These are phyloP conservation scores for Ariopsis seemanni DNA, from an alignment of 2,113 vertebrate species.

Conservation along the genomic window DNA sequence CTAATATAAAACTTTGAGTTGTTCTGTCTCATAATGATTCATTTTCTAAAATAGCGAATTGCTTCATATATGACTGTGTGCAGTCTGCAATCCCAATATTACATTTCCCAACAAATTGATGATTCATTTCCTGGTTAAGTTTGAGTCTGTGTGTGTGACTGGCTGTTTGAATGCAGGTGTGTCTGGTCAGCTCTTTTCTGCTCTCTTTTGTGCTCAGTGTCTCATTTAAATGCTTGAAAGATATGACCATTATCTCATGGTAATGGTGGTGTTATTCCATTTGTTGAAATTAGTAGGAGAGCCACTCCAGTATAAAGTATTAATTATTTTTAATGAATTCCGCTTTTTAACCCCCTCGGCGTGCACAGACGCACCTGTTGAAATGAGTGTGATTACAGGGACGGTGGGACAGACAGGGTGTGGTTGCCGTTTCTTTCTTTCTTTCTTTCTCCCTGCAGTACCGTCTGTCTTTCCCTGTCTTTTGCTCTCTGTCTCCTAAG, in stretches of 20 bases:
- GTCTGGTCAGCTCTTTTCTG: background rate
- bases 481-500: background rate
- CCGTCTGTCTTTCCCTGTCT: background rate
- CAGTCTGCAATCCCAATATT: conserved; percentile 4
- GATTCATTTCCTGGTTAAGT: background rate
- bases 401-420: conserved; percentile 42
- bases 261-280: background rate
- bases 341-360: background rate
- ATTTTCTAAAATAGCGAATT: conserved; percentile 9
- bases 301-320: background rate
- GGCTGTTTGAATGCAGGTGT: background rate
- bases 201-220: background rate
- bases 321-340: background rate
- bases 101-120: background rate
- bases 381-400: conserved; percentile 7
- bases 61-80: background rate
- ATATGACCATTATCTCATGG: background rate
- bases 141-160: conserved; percentile 1
- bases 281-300: background rate
- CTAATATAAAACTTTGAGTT: background rate
- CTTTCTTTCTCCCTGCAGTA: background rate
- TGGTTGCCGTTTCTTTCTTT: conserved; percentile 16
- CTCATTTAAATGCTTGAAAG: background rate
- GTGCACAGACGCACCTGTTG: background rate
- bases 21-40: background rate